Conservation (phyloP, 2,797 vertebrate species). For the Cercopithecus diana region DNA sequence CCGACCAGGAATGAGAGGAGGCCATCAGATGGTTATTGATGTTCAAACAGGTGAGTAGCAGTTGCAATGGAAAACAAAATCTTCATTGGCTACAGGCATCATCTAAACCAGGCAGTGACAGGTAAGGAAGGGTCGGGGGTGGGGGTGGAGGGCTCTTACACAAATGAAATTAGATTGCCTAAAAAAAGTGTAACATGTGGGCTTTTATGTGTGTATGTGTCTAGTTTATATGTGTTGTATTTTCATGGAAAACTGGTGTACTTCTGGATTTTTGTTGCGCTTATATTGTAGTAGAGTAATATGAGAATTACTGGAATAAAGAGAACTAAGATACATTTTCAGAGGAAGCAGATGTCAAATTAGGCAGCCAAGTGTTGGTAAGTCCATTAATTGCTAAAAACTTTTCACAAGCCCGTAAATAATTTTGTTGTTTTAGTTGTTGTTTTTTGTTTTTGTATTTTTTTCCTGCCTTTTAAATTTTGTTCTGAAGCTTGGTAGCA, state of each 20-base stretch:
- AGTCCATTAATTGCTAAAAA: conserved; percentile 6
- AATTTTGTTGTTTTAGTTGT: neutral
- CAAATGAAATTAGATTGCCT: neutral
- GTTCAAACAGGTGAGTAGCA: conserved; percentile 94
- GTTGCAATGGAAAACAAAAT: neutral
- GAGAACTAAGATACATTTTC: neutral
- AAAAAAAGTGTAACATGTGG: neutral
- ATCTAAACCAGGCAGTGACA: neutral
- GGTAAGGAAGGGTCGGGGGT: neutral
- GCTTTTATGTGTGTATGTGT: neutral
- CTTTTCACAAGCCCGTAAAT: neutral
- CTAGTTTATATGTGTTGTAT: neutral
- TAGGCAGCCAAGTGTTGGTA: conserved; percentile 20
- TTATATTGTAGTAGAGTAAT: conserved; percentile 14
- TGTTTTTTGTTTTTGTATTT: neutral
- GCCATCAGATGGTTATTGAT: conserved; percentile 99
- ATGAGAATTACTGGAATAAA: conserved; percentile 6
- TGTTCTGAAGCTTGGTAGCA: neutral
- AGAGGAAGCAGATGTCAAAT: neutral
- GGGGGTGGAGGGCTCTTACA: neutral
- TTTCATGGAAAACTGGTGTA: neutral
- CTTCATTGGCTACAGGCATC: neutral
- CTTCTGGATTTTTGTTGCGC: conserved; percentile 44
- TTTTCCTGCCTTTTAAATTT: conserved; percentile 31
- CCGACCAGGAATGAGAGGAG: conserved; percentile 98